Conservation (phyloP, 2,888 invertebrate species). For the Frankliniella intonsa region DNA sequence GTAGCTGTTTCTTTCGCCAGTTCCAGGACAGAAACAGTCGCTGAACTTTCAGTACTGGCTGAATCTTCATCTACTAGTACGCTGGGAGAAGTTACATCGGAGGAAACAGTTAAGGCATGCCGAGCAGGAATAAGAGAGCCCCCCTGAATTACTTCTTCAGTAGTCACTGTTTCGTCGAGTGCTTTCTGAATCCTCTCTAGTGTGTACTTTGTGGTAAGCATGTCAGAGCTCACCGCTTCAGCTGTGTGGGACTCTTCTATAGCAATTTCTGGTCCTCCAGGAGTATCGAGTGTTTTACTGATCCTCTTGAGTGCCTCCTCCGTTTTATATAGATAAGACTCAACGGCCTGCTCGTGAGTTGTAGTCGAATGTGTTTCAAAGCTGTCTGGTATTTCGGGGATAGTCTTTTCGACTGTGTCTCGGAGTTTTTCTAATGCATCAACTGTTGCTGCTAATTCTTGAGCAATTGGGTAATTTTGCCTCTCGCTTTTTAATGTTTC, state of each 20-base stretch:
- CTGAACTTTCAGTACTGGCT: neutral
- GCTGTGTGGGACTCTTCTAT: no score
- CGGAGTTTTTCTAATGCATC: neutral
- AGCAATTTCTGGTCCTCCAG: no score
- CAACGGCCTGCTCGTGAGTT: conserved; percentile 19
- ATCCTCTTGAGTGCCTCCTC: conserved; percentile 25
- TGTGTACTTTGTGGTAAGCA: neutral
- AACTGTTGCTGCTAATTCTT: neutral
- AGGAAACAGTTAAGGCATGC: neutral
- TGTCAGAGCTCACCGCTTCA: neutral
- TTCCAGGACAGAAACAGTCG: neutral
- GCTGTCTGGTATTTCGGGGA: conserved; percentile 29
- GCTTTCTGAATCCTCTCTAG: neutral
- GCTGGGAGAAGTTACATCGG: neutral
- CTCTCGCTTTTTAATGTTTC: neutral
- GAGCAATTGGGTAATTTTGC: neutral
- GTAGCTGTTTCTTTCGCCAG: neutral
- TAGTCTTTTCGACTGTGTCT: conserved; percentile 3
- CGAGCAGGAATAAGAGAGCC: no score
- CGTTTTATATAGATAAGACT: conserved; percentile 36
- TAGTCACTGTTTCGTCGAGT: neutral
- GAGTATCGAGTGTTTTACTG: neutral
- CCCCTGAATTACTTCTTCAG: neutral
- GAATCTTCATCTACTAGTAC: neutral
- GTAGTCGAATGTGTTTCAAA: neutral